Percentiles rank a stretch among this genome's conserved stretches.
These are phyloP conservation scores for Rousettus madagascariensis DNA, from an alignment of 2,797 vertebrate genomes.

Conservation along the genomic window DNA sequence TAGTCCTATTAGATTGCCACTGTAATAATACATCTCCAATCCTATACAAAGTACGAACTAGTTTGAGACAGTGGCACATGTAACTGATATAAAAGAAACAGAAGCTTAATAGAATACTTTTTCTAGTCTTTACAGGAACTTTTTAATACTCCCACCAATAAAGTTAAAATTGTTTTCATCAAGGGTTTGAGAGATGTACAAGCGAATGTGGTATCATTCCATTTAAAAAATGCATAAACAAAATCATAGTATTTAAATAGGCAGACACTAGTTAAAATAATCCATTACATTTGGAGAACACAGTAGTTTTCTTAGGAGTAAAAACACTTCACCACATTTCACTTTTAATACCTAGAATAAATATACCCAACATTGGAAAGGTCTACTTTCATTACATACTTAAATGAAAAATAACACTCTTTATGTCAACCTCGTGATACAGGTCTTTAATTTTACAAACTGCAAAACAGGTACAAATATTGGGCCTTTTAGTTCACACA, in stretches of 20 bases:
- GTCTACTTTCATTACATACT: background rate
- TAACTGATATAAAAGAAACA: background rate
- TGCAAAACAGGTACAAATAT: background rate
- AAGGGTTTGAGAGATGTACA: background rate
- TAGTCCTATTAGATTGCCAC: background rate
- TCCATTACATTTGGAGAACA: background rate
- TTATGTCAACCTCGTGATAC: background rate
- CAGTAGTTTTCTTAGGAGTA: background rate
- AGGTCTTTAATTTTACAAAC: slow-evolving; percentile 40
- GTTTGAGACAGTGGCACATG: background rate
- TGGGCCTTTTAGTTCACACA: background rate
- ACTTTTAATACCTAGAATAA: background rate
- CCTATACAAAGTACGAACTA: background rate
- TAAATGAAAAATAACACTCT: background rate
- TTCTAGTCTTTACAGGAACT: background rate
- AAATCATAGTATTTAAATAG: background rate
- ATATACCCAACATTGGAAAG: background rate
- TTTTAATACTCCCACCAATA: background rate
- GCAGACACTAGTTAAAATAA: slow-evolving; percentile 5
- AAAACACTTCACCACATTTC: background rate
- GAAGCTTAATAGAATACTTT: background rate
- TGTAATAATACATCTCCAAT: background rate
- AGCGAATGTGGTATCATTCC: background rate
- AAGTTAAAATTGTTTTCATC: background rate
- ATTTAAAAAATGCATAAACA: slow-evolving; percentile 5